Evolutionary conservation across 2,888 invertebrate genomes (phyloP).

Genomic region (Calameuta idolon): DNA sequence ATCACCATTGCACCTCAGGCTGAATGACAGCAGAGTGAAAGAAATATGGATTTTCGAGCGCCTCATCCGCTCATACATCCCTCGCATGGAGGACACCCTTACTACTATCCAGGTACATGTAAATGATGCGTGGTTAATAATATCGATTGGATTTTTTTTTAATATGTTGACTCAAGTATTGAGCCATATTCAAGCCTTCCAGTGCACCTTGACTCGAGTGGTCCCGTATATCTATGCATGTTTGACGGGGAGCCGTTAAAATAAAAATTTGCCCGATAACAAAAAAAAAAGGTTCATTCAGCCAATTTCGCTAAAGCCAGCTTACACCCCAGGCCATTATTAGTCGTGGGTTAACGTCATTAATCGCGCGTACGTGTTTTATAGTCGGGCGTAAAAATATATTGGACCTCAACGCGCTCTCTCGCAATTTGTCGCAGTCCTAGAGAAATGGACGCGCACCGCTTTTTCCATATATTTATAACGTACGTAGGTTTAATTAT

Average conservation of each 20-base stretch:
- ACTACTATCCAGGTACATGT: constrained; percentile 50
- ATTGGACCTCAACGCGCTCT: neutral
- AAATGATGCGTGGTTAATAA: neutral
- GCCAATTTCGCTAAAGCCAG: neutral
- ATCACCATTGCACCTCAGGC: neutral
- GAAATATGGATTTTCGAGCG: constrained; percentile 63
- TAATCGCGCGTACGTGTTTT: neutral
- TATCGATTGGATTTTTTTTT: neutral
- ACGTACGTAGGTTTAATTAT: neutral
- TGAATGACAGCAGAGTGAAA: constrained; percentile 14
- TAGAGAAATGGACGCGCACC: too few species aligned
- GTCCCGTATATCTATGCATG: neutral
- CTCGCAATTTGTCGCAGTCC: too few species aligned
- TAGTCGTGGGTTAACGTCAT: neutral
- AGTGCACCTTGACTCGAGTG: neutral
- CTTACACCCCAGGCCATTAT: neutral
- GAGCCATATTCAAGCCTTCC: neutral
- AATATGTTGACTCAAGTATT: neutral
- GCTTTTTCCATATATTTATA: neutral
- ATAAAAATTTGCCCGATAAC: neutral
- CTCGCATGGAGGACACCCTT: constrained; percentile 60
- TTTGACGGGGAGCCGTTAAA: neutral
- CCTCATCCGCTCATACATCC: constrained; percentile 63
- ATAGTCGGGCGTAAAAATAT: neutral
- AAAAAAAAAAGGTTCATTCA: neutral